Conservation (phyloP, 2,888 invertebrate genomes). For the Dryococelus australis region DNA sequence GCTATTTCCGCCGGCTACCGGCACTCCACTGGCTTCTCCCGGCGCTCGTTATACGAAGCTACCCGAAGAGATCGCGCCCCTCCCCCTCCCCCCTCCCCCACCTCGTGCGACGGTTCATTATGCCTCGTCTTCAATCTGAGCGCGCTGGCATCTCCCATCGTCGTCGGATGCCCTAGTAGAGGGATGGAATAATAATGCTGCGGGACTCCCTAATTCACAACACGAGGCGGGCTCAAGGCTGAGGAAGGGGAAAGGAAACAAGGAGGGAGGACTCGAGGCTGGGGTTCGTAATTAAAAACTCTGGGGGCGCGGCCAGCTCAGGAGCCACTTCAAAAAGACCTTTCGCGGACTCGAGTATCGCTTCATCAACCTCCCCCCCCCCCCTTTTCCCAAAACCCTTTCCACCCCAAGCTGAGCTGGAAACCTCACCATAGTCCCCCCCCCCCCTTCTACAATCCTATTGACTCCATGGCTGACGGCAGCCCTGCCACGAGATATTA, state of each 20-base stretch:
- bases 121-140: not conserved
- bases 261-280: not conserved
- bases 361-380: not conserved
- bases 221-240: not conserved
- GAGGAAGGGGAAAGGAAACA: not conserved
- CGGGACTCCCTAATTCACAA: not conserved
- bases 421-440: not conserved
- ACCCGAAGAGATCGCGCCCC: not conserved
- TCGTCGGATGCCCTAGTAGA: not conserved
- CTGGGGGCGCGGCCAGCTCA: not conserved
- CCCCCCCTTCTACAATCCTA: not conserved
- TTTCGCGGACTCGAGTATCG: not conserved
- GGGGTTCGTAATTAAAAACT: not conserved
- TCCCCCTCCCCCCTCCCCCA: not conserved
- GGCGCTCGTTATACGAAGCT: not conserved
- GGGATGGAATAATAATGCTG: not conserved
- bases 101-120: not conserved
- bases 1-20: not conserved
- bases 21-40: not conserved
- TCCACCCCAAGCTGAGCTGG: not conserved
- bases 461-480: not conserved
- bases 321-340: conserved; percentile 3
- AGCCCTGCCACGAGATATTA: not conserved
- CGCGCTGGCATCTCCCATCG: not conserved
- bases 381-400: no score